Evolutionary conservation across 2,113 vertebrate genomes (phyloP), one percentile per base, ranked within the genome.

Genomic region (Sceloporus tristichus): DNA sequence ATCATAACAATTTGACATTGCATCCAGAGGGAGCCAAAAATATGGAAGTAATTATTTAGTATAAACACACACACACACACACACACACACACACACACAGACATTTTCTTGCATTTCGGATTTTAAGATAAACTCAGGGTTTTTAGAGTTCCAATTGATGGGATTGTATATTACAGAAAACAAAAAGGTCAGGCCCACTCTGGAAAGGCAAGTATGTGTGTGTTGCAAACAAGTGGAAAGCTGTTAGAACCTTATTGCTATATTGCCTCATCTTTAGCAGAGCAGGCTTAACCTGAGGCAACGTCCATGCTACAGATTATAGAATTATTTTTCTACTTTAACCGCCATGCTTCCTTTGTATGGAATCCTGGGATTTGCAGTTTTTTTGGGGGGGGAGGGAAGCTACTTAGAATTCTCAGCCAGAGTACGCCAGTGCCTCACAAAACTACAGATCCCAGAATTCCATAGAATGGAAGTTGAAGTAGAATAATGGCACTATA

Each of bases 21-120:
- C 42, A 92, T 94, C 91, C 87, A 94, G 92, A 92, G 85, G 91
- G 90, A 94, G 96, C 95, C 96, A 96, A 93, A 94, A 96, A 92
- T 94, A 90, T 96, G 96, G 96, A 94, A 97, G 88, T 92, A 90
- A 96, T 97, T 95, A 96, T 91, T 96, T 94, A 93, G 81, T 90
- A 92, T 93, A 94, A 92, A 96, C 94, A 90, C 92, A 95, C 92
- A 74, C 92, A 82, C 89, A 86, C 7, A 92, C 87, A 77, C 93
- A 88, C 34, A 34, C 34, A 34, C 34, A 96, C 94, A 90, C 92
- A 95, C 92, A 74, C 92, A 82, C 89, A 86, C 7, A 92, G 86
- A 77, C 93, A 88, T 88, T 85, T 86, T 78, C 91, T 96, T 95
- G 86, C 88, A 66, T 95, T 96, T 95, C 91, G 90, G 65, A 75